Percentiles rank a stretch among this genome's conserved stretches.
Evolutionary conservation across 2,113 vertebrate species (phyloP).

Genomic region (Stercorarius parasiticus): DNA sequence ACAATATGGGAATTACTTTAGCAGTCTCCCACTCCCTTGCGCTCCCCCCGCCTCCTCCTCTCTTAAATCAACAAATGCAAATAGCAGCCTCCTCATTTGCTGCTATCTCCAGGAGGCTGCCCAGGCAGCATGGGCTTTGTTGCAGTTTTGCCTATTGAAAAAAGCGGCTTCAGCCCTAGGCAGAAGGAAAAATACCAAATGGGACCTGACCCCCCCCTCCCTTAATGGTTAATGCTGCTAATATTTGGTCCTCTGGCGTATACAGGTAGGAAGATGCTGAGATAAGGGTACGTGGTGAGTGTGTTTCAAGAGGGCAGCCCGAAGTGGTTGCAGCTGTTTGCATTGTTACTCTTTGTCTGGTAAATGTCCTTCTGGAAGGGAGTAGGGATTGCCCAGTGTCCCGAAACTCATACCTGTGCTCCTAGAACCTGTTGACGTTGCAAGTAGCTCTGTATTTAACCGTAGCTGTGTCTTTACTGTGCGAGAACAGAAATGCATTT

Average conservation of each 20-base stretch:
- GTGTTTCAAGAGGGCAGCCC: constrained; percentile 16
- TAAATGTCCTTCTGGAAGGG: constrained; percentile 14
- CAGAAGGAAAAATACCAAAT: constrained; percentile 61
- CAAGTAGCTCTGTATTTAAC: background rate
- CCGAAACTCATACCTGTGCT: constrained; percentile 13
- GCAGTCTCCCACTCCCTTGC: constrained; percentile 54
- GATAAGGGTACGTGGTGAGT: constrained; percentile 18
- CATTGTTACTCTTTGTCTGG: constrained; percentile 54
- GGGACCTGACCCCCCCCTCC: constrained; percentile 19
- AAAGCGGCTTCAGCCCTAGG: constrained; percentile 54
- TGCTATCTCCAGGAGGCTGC: constrained; percentile 64
- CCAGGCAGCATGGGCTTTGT: constrained; percentile 77
- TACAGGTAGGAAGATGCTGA: constrained; percentile 69
- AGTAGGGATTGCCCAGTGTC: background rate
- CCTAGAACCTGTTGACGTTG: background rate
- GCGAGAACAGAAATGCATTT: background rate
- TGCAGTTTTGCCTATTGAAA: constrained; percentile 65
- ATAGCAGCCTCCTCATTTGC: constrained; percentile 78
- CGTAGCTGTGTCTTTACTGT: background rate
- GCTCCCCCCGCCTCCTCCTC: constrained; percentile 41
- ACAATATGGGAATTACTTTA: constrained; percentile 81
- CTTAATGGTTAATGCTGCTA: constrained; percentile 46
- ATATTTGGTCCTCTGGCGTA: constrained; percentile 42
- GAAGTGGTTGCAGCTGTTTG: constrained; percentile 47
- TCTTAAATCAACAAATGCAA: constrained; percentile 77